A percentile compares a stretch with the other conserved stretches of the same genome.
Evolutionary conservation across 2,888 invertebrate species (phyloP).

Genomic region (Meganola albula): DNA sequence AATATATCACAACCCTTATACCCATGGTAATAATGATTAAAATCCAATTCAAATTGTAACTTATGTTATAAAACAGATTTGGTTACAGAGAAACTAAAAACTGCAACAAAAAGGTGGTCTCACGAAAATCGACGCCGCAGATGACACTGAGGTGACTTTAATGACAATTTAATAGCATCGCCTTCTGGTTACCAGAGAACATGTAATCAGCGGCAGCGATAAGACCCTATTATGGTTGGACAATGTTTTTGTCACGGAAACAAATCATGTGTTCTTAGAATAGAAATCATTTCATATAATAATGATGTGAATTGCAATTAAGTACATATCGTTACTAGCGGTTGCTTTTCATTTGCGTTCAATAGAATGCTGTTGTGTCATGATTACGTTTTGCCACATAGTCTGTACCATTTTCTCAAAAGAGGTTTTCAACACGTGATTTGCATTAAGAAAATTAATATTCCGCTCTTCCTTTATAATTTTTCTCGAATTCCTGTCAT

Average conservation of each 20-base stretch:
- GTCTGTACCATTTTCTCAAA: too few relatives aligned
- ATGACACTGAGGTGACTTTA: conserved; percentile 73
- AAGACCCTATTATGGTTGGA: conserved; percentile 52
- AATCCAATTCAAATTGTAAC: conserved; percentile 26
- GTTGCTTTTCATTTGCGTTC: too few relatives aligned
- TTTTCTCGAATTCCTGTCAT: conserved; percentile 17
- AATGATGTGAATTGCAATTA: conserved; percentile 33
- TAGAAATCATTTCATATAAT: conserved; percentile 35
- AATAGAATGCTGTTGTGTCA: too few relatives aligned
- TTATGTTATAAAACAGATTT: conserved; percentile 19
- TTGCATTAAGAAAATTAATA: too few relatives aligned
- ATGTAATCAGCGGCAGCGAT: conserved; percentile 70
- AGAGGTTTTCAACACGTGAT: too few relatives aligned
- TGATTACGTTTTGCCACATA: too few relatives aligned
- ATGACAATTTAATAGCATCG: conserved; percentile 75
- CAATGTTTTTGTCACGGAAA: conserved; percentile 49
- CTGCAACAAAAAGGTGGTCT: conserved; percentile 68
- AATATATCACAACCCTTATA: conserved; percentile 30
- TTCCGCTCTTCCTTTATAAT: too few relatives aligned
- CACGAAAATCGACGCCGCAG: conserved; percentile 65
- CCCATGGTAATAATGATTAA: conserved; percentile 37
- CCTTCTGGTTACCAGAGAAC: conserved; percentile 63
- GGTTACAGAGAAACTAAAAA: conserved; percentile 57
- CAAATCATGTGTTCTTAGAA: conserved; percentile 54
- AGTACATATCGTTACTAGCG: conserved; percentile 5